phyloP scores from a whole-genome alignment of 2,888 invertebrate genomes.

The Epirrita christyi region DNA sequence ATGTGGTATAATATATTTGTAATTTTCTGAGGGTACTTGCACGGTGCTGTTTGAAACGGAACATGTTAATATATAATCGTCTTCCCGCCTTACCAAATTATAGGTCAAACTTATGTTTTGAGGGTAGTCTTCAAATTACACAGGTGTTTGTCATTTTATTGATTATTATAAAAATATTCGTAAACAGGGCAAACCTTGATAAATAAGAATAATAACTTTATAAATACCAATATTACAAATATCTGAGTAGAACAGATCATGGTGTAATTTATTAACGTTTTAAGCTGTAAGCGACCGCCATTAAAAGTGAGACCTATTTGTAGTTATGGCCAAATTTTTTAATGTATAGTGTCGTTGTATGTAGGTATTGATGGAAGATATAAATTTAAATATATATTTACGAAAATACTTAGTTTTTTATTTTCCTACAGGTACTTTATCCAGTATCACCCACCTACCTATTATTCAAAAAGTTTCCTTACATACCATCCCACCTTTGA shows the following conservation, averaged over 20 bases:
- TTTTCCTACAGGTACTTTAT: conserved; percentile 18
- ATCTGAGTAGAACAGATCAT: conserved; percentile 25
- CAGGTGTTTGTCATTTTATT: conserved; percentile 17
- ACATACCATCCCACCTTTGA: too few relatives aligned
- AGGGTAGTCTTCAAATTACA: conserved; percentile 33
- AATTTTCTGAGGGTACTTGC: conserved; percentile 52
- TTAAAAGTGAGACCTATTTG: conserved; percentile 71
- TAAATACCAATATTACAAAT: conserved; percentile 12
- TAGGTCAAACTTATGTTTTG: conserved; percentile 53
- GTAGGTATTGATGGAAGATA: conserved; percentile 83
- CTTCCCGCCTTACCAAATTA: conserved; percentile 67
- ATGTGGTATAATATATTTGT: conserved; percentile 52
- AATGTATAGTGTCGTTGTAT: conserved; percentile 81
- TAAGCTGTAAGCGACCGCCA: conserved; percentile 59
- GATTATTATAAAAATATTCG: conserved; percentile 10
- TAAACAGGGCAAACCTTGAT: conserved; percentile 10
- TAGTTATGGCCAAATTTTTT: conserved; percentile 74
- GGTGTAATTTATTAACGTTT: conserved; percentile 32
- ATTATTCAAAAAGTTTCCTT: too few relatives aligned
- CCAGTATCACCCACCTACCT: too few relatives aligned
- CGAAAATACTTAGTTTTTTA: conserved; percentile 70
- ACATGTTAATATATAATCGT: conserved; percentile 61
- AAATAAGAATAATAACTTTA: not conserved
- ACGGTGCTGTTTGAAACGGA: conserved; percentile 60
- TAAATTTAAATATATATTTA: conserved; percentile 86